Percentiles rank a stretch among this genome's conserved stretches.
These are phyloP conservation scores for Orthonevra nobilis DNA, from an alignment of 2,888 invertebrate genomes.

Conservation along the genomic window DNA sequence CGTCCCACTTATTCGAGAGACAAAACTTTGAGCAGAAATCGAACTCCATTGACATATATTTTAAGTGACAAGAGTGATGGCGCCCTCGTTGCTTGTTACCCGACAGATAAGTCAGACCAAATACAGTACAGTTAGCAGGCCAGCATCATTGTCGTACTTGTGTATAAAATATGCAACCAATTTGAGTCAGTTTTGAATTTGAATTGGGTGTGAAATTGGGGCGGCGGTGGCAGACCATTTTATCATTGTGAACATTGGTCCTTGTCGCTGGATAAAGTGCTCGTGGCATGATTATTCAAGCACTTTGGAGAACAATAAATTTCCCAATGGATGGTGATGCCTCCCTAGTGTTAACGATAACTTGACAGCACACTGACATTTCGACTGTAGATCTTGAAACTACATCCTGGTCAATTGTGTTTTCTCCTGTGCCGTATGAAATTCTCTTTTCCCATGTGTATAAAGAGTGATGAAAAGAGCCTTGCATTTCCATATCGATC, in stretches of 20 bases:
- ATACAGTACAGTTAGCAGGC: conserved; percentile 1
- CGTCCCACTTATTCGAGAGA: conserved; percentile 7
- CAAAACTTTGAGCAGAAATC: conserved; percentile 3
- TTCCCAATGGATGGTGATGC: conserved; percentile 13
- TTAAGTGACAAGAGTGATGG: conserved; percentile 48
- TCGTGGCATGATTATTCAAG: conserved; percentile 30
- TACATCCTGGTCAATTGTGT: conserved; percentile 21
- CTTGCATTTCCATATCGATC: conserved; percentile 1
- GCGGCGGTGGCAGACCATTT: neutral
- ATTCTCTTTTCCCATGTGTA: conserved; percentile 9
- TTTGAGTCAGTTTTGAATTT: conserved; percentile 34
- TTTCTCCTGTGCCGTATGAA: neutral
- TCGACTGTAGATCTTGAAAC: too few relatives aligned
- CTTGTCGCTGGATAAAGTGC: neutral
- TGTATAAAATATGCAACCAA: conserved; percentile 28
- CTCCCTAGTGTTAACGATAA: conserved; percentile 18
- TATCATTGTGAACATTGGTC: conserved; percentile 4
- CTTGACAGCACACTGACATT: conserved; percentile 22
- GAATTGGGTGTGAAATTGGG: neutral
- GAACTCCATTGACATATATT: conserved; percentile 49
- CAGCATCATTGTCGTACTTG: conserved; percentile 20
- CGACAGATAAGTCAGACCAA: neutral
- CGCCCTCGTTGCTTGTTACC: conserved; percentile 31
- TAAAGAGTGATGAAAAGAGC: neutral
- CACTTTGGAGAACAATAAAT: conserved; percentile 49